Conservation (phyloP, 2,113 vertebrate genomes). For the Megaceryle maxima region DNA sequence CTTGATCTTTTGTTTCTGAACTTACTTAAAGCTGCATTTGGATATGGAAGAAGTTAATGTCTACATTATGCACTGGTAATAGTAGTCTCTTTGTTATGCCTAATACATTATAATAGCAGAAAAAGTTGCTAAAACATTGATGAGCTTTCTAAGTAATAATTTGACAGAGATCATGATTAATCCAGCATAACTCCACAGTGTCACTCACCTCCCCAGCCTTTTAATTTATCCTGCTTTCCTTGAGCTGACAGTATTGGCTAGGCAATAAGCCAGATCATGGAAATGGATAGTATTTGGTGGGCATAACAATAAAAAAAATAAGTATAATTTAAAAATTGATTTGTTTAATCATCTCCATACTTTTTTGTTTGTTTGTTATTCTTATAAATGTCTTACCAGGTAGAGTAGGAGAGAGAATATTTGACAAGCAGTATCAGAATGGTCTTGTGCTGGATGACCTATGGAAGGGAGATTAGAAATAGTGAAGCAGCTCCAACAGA, state of each 20-base stretch:
- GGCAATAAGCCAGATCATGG: neutral
- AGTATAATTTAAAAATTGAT: neutral
- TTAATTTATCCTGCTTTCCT: neutral
- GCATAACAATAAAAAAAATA: accelerated
- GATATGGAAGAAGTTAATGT: neutral
- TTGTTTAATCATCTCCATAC: neutral
- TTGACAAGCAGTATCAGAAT: neutral
- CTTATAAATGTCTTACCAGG: neutral
- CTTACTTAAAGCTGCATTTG: neutral
- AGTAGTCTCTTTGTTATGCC: neutral
- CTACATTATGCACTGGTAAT: neutral
- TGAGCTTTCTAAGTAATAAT: neutral
- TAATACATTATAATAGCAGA: neutral
- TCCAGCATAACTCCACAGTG: neutral
- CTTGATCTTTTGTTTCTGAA: neutral
- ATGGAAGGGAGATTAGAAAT: neutral
- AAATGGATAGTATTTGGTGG: neutral
- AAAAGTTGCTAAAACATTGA: neutral
- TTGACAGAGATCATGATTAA: neutral
- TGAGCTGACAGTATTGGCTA: neutral
- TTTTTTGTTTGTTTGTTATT: neutral
- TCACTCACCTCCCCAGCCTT: neutral
- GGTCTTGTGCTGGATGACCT: neutral
- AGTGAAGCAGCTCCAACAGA: neutral
- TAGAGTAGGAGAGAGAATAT: neutral